Evolutionary conservation across 2,888 invertebrate genomes (phyloP).

Genomic region (Biston stratarius): DNA sequence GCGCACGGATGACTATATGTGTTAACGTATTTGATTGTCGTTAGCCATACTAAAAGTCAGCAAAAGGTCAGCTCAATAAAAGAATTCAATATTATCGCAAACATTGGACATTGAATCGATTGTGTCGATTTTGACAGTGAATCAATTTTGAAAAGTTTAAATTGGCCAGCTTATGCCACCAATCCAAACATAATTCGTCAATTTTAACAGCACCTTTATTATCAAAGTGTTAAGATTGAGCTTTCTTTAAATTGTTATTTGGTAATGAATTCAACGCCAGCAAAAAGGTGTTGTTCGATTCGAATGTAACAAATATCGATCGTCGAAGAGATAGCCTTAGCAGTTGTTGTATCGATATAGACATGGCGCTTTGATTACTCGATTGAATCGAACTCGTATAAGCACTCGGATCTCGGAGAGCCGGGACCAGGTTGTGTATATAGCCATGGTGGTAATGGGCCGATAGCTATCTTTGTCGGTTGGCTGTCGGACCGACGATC

Average conservation of each 20-base stretch:
- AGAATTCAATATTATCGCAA: constrained; percentile 71
- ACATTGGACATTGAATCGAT: constrained; percentile 76
- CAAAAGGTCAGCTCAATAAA: constrained; percentile 71
- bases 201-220: constrained; percentile 28
- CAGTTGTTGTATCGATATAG: constrained; percentile 81
- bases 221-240: constrained; percentile 21
- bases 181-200: constrained; percentile 22
- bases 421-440: constrained; percentile 28
- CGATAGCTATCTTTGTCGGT: constrained; percentile 80
- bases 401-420: constrained; percentile 54
- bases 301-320: constrained; percentile 83
- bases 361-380: constrained; percentile 84
- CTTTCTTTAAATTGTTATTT: constrained; percentile 14
- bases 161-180: constrained; percentile 45
- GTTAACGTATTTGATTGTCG: constrained; percentile 57
- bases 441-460: constrained; percentile 70
- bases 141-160: constrained; percentile 76
- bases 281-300: constrained; percentile 64
- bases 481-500: constrained; percentile 73
- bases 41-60: constrained; percentile 52
- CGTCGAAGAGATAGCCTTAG: constrained; percentile 76
- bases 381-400: constrained; percentile 79
- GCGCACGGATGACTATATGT: constrained; percentile 57
- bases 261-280: constrained; percentile 51
- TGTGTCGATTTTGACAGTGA: constrained; percentile 79